Conservation (phyloP, 2,797 vertebrate genomes). For the Thalassophryne amazonica region DNA sequence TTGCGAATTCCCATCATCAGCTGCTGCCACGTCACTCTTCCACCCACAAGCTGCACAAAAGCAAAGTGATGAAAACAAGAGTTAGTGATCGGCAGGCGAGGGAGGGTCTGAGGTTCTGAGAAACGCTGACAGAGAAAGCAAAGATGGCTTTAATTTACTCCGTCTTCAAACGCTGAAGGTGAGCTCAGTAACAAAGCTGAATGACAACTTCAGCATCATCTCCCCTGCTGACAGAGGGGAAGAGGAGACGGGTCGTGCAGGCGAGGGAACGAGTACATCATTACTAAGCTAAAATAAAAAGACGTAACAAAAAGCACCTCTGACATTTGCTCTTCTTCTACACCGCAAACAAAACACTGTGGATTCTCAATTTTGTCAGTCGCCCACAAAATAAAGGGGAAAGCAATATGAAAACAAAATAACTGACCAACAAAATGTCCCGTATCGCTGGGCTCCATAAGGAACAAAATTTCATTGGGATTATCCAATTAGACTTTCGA, state of each 20-base stretch:
- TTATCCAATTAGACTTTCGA: constrained; percentile 64
- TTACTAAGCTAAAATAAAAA: constrained; percentile 18
- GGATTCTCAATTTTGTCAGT: neutral
- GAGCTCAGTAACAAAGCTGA: constrained; percentile 28
- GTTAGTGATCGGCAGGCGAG: constrained; percentile 20
- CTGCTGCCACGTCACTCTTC: constrained; percentile 4
- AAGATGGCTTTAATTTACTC: constrained; percentile 49
- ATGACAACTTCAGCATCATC: constrained; percentile 27
- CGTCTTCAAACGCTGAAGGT: constrained; percentile 13
- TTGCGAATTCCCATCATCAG: constrained; percentile 2
- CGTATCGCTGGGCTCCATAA: constrained; percentile 18
- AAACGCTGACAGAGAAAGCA: constrained; percentile 42
- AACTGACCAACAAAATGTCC: neutral
- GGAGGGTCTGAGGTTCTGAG: constrained; percentile 38
- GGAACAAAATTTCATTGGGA: constrained; percentile 51
- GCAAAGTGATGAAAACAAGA: constrained; percentile 14
- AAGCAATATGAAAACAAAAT: neutral
- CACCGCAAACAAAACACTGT: neutral
- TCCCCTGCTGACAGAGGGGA: constrained; percentile 48
- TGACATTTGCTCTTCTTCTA: neutral
- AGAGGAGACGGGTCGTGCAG: constrained; percentile 30
- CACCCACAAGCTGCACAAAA: constrained; percentile 11
- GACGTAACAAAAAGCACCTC: neutral
- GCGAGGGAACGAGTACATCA: too few relatives aligned
- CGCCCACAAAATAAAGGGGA: neutral